phyloP scores from a whole-genome alignment of 2,888 invertebrate species.

The Archips crataeganus region DNA sequence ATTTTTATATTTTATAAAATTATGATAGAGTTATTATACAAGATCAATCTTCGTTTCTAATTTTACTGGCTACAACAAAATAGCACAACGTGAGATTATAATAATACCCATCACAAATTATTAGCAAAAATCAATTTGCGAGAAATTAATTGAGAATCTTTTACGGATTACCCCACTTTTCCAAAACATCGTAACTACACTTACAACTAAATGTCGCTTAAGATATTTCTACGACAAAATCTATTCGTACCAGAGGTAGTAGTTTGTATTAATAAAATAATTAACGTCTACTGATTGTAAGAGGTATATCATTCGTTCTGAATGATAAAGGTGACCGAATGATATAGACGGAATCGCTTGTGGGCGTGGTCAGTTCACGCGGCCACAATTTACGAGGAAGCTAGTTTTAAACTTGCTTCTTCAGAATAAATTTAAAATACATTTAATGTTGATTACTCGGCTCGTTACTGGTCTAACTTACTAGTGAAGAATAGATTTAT shows the following conservation, averaged over 20 bases:
- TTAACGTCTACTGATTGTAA: conserved; percentile 72
- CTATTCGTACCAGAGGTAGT: conserved; percentile 67
- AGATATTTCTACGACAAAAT: conserved; percentile 41
- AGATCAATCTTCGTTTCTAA: not conserved
- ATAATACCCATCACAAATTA: conserved; percentile 43
- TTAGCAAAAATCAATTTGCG: conserved; percentile 55
- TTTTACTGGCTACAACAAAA: not conserved
- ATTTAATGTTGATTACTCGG: conserved; percentile 4
- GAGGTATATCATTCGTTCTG: conserved; percentile 60
- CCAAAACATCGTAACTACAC: conserved; percentile 3
- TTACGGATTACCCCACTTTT: not conserved
- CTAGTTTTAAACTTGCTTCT: conserved; percentile 43
- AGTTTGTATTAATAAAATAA: conserved; percentile 80
- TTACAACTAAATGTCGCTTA: conserved; percentile 16
- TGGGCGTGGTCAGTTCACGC: conserved; percentile 78
- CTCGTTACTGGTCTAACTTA: conserved; percentile 8
- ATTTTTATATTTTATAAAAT: not conserved
- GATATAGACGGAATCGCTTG: conserved; percentile 40
- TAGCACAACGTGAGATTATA: conserved; percentile 30
- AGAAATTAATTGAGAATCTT: conserved; percentile 61
- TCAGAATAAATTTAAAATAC: conserved; percentile 15
- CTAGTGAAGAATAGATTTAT: conserved; percentile 3
- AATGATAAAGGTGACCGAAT: conserved; percentile 39
- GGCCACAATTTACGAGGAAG: conserved; percentile 69
- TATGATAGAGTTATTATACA: not conserved